Evolutionary conservation across 1,140 invertebrate genomes (phyloP).

Genomic region (Aethina tumida): DNA sequence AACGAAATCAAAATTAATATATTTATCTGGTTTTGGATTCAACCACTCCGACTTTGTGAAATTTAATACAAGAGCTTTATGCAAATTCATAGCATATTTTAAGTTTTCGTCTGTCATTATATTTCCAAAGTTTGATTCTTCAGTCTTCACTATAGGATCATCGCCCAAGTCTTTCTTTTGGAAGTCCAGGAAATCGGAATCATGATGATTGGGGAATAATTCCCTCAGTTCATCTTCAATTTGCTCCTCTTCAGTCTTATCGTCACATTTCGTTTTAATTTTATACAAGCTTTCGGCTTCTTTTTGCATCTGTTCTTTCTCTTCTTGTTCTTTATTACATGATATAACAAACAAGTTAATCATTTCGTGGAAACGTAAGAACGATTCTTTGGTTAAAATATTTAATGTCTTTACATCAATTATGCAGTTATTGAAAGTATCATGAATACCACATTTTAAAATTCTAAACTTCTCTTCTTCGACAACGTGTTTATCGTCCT

Average conservation of each 20-base stretch:
- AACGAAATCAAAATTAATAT: slow-evolving; percentile 39
- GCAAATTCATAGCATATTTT: slow-evolving; percentile 44
- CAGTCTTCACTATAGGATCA: slow-evolving; percentile 15
- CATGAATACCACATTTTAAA: slow-evolving; percentile 54
- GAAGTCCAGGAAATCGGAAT: slow-evolving; percentile 58
- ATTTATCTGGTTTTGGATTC: slow-evolving; percentile 26
- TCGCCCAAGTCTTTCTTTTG: slow-evolving; percentile 15
- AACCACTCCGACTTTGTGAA: slow-evolving; percentile 51
- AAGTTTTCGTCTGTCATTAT: slow-evolving; percentile 49
- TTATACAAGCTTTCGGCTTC: slow-evolving; percentile 76
- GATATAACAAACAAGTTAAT: slow-evolving; percentile 50
- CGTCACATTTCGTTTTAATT: slow-evolving; percentile 48
- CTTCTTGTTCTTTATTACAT: slow-evolving; percentile 68
- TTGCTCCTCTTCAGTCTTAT: slow-evolving; percentile 64
- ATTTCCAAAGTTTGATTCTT: slow-evolving; percentile 23
- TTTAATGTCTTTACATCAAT: slow-evolving; percentile 35
- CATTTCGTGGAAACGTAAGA: slow-evolving; percentile 44
- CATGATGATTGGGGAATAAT: slow-evolving; percentile 67
- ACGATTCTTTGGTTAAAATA: slow-evolving; percentile 34
- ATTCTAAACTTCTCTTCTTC: slow-evolving; percentile 39
- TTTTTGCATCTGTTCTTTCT: slow-evolving; percentile 52
- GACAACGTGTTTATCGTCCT: slow-evolving; percentile 16
- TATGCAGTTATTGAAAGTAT: slow-evolving; percentile 48
- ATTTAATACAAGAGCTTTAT: slow-evolving; percentile 46
- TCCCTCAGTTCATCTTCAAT: slow-evolving; percentile 56